A percentile compares a stretch with the other conserved stretches of the same genome.
Conservation (phyloP, 2,797 vertebrate genomes). For the Telmatherina bonti region DNA sequence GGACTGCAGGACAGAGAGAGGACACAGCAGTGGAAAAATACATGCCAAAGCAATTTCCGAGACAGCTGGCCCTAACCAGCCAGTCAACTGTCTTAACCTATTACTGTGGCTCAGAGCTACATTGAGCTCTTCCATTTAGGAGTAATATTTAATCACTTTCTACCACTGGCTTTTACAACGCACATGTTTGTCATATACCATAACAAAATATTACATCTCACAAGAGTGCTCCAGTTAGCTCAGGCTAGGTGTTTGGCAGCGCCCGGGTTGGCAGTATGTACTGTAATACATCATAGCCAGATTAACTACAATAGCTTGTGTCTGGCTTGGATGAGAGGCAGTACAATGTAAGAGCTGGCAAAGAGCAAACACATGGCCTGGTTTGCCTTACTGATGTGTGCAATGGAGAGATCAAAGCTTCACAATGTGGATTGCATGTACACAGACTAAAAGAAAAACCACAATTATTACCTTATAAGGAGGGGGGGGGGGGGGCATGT, state of each 20-base stretch:
- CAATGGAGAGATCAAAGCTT: conserved; percentile 32
- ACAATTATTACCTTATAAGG: conserved; percentile 33
- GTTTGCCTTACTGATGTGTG: conserved; percentile 31
- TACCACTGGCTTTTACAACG: not conserved
- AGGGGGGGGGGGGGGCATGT: conserved; percentile 17
- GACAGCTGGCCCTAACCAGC: conserved; percentile 57
- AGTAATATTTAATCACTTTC: conserved; percentile 24
- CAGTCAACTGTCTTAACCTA: conserved; percentile 41
- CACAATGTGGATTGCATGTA: conserved; percentile 14
- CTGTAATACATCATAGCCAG: conserved; percentile 61
- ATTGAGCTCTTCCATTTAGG: conserved; percentile 13
- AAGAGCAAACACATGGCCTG: conserved; percentile 36
- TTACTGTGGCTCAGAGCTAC: conserved; percentile 36
- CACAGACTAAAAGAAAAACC: conserved; percentile 24
- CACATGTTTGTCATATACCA: not conserved
- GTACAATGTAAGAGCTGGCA: conserved; percentile 17
- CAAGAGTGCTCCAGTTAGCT: conserved; percentile 21
- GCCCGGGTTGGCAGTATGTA: conserved; percentile 39
- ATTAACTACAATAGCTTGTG: conserved; percentile 56
- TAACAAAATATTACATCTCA: conserved; percentile 18
- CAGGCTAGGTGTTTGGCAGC: conserved; percentile 46
- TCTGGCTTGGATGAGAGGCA: conserved; percentile 32
- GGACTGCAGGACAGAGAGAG: conserved; percentile 55
- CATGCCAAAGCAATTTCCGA: conserved; percentile 59
- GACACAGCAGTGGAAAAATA: conserved; percentile 59